These are phyloP conservation scores for Caenorhabditis inopinata DNA, from an alignment of 1,140 invertebrate genomes.

Conservation along the genomic window DNA sequence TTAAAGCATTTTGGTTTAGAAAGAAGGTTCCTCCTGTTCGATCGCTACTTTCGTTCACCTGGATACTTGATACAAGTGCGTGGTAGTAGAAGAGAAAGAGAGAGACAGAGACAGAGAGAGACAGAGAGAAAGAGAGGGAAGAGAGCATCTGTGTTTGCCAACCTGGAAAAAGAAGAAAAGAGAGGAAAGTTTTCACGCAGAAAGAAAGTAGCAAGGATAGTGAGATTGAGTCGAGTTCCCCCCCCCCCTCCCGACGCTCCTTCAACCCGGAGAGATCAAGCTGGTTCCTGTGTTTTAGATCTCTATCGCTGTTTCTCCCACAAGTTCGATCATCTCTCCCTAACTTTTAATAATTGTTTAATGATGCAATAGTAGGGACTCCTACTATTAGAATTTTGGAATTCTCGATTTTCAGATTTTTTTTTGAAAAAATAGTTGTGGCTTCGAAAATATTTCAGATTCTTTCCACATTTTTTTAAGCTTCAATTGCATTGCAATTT, in stretches of 20 bases:
- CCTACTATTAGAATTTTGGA: too few species aligned
- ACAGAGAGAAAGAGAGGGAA: too few species aligned
- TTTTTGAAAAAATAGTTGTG: too few species aligned
- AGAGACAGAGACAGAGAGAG: too few species aligned
- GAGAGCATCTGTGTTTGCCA: constrained; percentile 19
- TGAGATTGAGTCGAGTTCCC: constrained; percentile 28
- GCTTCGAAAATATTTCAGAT: too few species aligned
- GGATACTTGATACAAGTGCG: constrained; percentile 33
- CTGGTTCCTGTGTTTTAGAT: constrained; percentile 32
- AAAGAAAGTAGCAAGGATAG: not conserved
- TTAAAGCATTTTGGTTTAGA: too few species aligned
- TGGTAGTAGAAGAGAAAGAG: not conserved
- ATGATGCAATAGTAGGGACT: too few species aligned
- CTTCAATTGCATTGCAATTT: too few species aligned
- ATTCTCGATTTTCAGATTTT: too few species aligned
- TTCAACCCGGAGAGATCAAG: not conserved
- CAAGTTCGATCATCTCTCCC: not conserved
- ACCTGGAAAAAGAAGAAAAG: not conserved
- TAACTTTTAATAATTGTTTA: too few species aligned
- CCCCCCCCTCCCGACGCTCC: too few species aligned
- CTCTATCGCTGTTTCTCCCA: not conserved
- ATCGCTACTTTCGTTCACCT: not conserved
- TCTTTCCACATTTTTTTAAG: too few species aligned
- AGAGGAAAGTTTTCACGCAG: constrained; percentile 16
- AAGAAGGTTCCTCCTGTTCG: not conserved